phyloP scores from a whole-genome alignment of 2,113 vertebrate species.

The Neotoma lepida region DNA sequence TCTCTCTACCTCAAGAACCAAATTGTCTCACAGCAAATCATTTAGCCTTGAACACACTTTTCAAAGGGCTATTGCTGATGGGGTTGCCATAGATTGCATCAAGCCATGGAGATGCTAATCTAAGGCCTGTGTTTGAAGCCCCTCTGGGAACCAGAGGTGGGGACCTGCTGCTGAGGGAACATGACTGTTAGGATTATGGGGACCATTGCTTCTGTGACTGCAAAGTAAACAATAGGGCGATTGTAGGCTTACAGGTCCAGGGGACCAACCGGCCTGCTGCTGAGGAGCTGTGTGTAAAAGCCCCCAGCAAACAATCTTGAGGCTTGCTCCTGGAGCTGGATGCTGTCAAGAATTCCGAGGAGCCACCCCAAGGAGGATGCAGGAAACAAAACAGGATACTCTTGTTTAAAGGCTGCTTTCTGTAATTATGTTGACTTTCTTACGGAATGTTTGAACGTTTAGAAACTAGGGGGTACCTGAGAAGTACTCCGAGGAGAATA shows the following conservation, averaged over 20 bases:
- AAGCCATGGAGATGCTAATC: conserved; percentile 84
- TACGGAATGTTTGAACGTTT: conserved; percentile 86
- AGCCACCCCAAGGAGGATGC: conserved; percentile 86
- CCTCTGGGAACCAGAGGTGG: conserved; percentile 85
- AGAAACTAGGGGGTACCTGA: conserved; percentile 81
- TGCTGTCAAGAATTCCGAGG: conserved; percentile 87
- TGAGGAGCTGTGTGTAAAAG: conserved; percentile 85
- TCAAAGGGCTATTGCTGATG: conserved; percentile 84
- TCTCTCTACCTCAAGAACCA: conserved; percentile 73
- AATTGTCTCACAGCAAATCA: conserved; percentile 75
- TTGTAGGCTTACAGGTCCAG: conserved; percentile 85
- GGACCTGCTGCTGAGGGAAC: conserved; percentile 86
- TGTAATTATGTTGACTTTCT: conserved; percentile 85
- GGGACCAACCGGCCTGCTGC: conserved; percentile 87
- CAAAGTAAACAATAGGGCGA: conserved; percentile 89
- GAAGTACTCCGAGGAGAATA: conserved; percentile 78
- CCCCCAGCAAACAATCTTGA: conserved; percentile 85
- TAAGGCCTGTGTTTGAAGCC: conserved; percentile 82
- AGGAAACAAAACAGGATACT: conserved; percentile 90
- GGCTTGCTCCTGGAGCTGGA: conserved; percentile 86
- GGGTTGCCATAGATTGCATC: conserved; percentile 80
- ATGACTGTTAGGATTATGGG: conserved; percentile 85
- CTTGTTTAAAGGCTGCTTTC: conserved; percentile 85
- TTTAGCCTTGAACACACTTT: conserved; percentile 73
- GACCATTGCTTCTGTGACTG: conserved; percentile 86